Percentiles rank a stretch among this genome's conserved stretches.
Evolutionary conservation across 2,797 vertebrate genomes (phyloP).

Genomic region (Falco berigora): DNA sequence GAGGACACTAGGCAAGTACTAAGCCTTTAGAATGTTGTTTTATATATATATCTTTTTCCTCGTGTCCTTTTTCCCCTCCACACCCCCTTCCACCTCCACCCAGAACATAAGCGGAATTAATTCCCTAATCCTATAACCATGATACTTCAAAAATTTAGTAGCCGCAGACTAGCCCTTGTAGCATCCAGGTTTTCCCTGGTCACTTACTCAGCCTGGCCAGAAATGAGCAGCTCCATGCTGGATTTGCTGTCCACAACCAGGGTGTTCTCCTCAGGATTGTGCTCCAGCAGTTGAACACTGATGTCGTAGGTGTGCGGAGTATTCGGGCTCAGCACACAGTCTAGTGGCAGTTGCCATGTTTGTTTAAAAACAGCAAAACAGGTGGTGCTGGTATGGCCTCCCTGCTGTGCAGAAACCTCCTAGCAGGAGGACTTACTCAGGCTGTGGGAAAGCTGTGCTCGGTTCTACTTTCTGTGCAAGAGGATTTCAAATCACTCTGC

Average conservation of each 20-base stretch:
- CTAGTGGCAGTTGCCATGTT: not conserved
- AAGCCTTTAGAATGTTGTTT: not conserved
- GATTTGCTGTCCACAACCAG: not conserved
- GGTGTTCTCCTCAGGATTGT: not conserved
- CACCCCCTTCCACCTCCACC: too few relatives aligned
- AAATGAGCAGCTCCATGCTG: rapidly evolving
- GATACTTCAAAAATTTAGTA: not conserved
- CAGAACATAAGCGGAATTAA: not conserved
- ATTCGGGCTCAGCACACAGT: not conserved
- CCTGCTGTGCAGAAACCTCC: not conserved
- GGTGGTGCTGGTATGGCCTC: not conserved
- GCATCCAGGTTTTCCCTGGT: not conserved
- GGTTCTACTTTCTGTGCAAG: not conserved
- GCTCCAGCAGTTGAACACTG: not conserved
- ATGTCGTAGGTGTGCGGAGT: not conserved
- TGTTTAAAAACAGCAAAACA: not conserved
- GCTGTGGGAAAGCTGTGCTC: not conserved
- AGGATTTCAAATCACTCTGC: not conserved
- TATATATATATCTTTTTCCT: rapidly evolving
- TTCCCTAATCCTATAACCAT: not conserved
- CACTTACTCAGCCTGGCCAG: not conserved
- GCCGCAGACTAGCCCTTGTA: not conserved
- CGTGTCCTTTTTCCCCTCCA: not conserved
- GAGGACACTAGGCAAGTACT: not conserved
- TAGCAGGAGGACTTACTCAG: not conserved